Evolutionary conservation across 1,140 invertebrate species (phyloP), one percentile per base, ranked within the genome.

Genomic region (Diprion similis): DNA sequence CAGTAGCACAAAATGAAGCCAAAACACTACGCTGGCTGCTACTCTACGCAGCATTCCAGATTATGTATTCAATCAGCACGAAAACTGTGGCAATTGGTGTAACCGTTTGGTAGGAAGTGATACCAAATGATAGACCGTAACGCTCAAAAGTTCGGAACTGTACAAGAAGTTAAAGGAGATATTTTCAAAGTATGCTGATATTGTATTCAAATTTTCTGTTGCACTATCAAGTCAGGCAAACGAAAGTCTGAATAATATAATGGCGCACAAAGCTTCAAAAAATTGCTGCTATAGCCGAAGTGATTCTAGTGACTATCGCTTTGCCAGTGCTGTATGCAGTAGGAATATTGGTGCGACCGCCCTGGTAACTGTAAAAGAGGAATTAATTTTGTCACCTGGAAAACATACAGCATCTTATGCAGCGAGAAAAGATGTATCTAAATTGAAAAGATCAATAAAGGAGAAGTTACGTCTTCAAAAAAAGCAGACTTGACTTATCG

Each of bases 171-270:
- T 83, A 8, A 68, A 75, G 24, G n/a, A 67, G 13, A 69, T 82
- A 17, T 79, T 79, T 8, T 46, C 24, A 9, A 79, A 80, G 75
- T 77, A 79, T 46, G 77, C 79, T 0, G 46, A 77, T 45, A 80
- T 79, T 68, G 68, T 73, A 1, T 18, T 68, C 0, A 76, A 78
- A 73, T 81, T 79, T 66, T 79, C 78, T 37, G 18, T 78, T 10
- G 71, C 74, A 17, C 79, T 79, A 9, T 80, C 77, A 2, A 81
- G 80, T 68, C 80, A 82, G 64, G 73, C 73, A 2, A 80, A 83
- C 66, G 75, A 81, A 75, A 79, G 75, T 10, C 8, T 78, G 0
- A 79, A 83, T 19, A 78, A 80, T 75, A 72, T 76, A 0, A 79
- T 80, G 37, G 66, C 77, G 13, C 66, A 77, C 13, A 78, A 79